These are phyloP conservation scores for Lasioglossum oenotherae DNA, from an alignment of 2,888 invertebrate genomes.

Conservation along the genomic window DNA sequence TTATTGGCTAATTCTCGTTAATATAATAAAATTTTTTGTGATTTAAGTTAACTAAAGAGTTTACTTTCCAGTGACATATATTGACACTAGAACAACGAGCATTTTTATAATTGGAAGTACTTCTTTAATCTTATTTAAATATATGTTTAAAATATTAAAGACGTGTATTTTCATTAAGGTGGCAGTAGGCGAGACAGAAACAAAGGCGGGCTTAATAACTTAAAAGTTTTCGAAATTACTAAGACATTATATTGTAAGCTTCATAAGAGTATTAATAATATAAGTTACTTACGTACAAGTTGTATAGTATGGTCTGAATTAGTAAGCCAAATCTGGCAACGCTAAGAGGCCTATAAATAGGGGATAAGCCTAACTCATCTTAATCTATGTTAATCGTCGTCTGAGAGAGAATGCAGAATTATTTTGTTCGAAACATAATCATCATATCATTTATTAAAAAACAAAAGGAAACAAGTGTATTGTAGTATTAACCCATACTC, in stretches of 20 bases:
- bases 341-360: conserved; percentile 2
- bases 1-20: not conserved
- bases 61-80: not conserved
- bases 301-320: not conserved
- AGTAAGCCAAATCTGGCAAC: not conserved
- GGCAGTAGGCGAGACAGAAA: no score
- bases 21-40: not conserved
- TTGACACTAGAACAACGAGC: not conserved
- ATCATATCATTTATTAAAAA: not conserved
- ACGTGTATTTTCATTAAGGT: not conserved
- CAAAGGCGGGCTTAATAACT: not conserved
- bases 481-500: no score
- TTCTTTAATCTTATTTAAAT: not conserved
- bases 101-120: not conserved
- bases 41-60: not conserved
- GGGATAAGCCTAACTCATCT: not conserved
- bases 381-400: not conserved
- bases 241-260: not conserved
- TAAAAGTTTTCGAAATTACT: not conserved
- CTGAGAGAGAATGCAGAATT: not conserved
- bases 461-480: not conserved
- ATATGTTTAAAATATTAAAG: not conserved
- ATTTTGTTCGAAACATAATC: not conserved
- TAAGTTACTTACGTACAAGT: not conserved
- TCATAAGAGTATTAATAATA: not conserved